Conservation (phyloP, 2,888 invertebrate species). For the Alcis repandata region DNA sequence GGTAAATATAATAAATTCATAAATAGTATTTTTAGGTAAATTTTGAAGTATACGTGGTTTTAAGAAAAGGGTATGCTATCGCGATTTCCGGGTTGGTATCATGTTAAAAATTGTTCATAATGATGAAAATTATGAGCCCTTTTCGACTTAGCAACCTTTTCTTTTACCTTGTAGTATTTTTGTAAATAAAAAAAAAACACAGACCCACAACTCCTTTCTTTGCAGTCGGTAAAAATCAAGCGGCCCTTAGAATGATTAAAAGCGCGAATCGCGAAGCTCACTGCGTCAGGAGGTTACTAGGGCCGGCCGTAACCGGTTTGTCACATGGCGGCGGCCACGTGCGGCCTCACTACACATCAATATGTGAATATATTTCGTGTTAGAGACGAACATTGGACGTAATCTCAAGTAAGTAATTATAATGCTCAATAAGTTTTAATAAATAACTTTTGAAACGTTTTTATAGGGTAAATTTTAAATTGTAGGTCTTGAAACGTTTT, state of each 20-base stretch:
- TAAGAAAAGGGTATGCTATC: no score
- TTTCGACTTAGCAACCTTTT: no score
- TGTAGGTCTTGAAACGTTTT: no score
- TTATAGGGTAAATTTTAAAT: no score
- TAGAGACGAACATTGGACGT: slow-evolving; percentile 21
- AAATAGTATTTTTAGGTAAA: no score
- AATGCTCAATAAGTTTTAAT: not conserved
- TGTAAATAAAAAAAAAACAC: not conserved
- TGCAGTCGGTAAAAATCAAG: not conserved
- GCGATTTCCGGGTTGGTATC: no score
- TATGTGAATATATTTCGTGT: slow-evolving; percentile 34
- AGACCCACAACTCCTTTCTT: not conserved
- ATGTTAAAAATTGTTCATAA: no score
- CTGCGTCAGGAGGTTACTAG: slow-evolving; percentile 85
- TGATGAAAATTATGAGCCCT: no score
- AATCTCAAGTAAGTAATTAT: not conserved
- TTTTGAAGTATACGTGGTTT: no score
- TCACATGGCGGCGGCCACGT: slow-evolving; percentile 83
- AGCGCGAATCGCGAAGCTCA: slow-evolving; percentile 72
- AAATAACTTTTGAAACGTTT: no score
- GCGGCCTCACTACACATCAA: slow-evolving; percentile 66
- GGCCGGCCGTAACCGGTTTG: slow-evolving; percentile 81
- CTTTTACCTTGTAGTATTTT: no score
- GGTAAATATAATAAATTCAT: no score
- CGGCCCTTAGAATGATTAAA: slow-evolving; percentile 30